Conservation (phyloP, 2,888 invertebrate species). For the Habroteleia sp. region DNA sequence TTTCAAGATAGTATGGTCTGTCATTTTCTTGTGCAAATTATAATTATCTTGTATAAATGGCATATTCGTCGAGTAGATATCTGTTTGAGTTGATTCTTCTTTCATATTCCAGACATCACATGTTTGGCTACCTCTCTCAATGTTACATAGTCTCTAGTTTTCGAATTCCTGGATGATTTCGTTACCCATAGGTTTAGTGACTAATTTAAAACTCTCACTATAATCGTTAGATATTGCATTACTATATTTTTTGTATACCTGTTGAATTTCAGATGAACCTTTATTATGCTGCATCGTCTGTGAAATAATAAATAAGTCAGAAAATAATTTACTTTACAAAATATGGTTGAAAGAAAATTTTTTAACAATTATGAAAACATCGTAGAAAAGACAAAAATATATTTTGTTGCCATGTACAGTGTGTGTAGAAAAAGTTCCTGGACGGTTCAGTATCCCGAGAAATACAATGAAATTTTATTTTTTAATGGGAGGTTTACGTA, state of each 20-base stretch:
- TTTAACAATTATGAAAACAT: too few relatives aligned
- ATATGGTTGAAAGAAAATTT: too few relatives aligned
- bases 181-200: not conserved
- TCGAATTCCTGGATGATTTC: constrained; percentile 38
- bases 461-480: too few relatives aligned
- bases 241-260: constrained; percentile 39
- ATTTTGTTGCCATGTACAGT: too few relatives aligned
- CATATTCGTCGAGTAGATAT: constrained; percentile 18
- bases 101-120: constrained; percentile 17
- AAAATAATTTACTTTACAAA: too few relatives aligned
- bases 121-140: constrained; percentile 45
- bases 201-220: constrained; percentile 19
- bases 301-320: not conserved
- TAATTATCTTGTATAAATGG: too few relatives aligned
- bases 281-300: constrained; percentile 49
- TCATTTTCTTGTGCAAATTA: constrained; percentile 27
- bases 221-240: constrained; percentile 17
- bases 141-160: constrained; percentile 9
- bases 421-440: too few relatives aligned
- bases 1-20: too few relatives aligned
- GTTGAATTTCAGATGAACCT: constrained; percentile 31
- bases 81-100: constrained; percentile 65
- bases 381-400: too few relatives aligned
- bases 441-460: too few relatives aligned
- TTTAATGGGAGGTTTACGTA: too few relatives aligned